Evolutionary conservation across 2,888 invertebrate genomes (phyloP), one percentile per base, ranked within the genome.

Genomic region (Dryomyza anilis): DNA sequence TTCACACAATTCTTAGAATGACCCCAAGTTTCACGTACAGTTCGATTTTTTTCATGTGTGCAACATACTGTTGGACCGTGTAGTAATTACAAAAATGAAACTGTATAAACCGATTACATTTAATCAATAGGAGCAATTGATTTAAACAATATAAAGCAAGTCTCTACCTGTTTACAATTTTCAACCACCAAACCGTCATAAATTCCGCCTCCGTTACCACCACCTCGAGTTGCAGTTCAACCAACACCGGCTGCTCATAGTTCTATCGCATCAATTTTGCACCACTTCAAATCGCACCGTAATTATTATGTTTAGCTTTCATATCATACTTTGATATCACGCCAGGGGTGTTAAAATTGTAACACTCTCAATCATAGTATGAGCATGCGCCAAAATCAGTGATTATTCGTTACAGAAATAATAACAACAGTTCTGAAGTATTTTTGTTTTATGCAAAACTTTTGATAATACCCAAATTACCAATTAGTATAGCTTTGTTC

Each of bases 261-360:
- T 27, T 29, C 27, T 19, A 45, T 43, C 43, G 43, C 12, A n/a
- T 25, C 6, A 21, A 50, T 48, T 60, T 60, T 48, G 59, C 59
- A 7, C 33, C 21, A 48, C 27, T 43, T 21, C 21, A 23, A n/a
- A n/a, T n/a, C n/a, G n/a, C n/a, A 29, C 50, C n/a, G 50, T 21
- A 25, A 58, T 58, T 25, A 43, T 58, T 46, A 46, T 58, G 46
- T 45, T 58, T 58, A 14, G 46, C 46, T 46, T 21, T 21, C 29
- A 29, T 21, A 29, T 59, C n/a, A 46, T 46, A 46, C 29, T 46
- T 39, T 16, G n/a, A n/a, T n/a, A n/a, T n/a, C n/a, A 29, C 39
- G 48, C 6, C 19, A 10, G 45, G 21, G 30, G 36, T 33, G 30
- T 23, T n/a, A 50, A 7, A 50, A 50, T 21, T 27, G 23, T 43